Evolutionary conservation across 2,888 invertebrate genomes (phyloP), one percentile per base, ranked within the genome.

Genomic region (Euplexia lucipara): DNA sequence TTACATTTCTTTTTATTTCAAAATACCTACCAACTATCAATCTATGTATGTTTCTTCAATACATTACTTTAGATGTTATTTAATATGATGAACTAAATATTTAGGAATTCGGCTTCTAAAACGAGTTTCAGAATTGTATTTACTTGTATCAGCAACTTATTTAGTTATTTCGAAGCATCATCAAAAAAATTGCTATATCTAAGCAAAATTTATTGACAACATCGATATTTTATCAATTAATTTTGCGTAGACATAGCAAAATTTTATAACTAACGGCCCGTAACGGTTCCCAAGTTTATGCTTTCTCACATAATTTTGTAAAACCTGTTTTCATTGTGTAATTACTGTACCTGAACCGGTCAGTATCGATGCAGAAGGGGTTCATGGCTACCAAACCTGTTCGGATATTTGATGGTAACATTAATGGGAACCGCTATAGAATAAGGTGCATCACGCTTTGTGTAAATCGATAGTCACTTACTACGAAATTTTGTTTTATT

Each of bases 271-370:
- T 78, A 81, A 82, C 79, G 82, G 79, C 70, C 70, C 66, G 72
- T 86, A 84, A 85, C 85, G 81, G 86, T 81, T 74, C 45, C 63
- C 65, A 56, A 61, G 73, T 82, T 75, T 75, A 80, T 83, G 79
- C 80, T 88, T 88, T 88, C 88, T 83, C 88, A 86, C 85, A 81
- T 83, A 84, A 85, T 83, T 83, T 82, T 79, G 44, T 79, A 73
- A 86, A 92, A 91, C 91, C 86, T 73, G 91, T 90, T 88, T 87
- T 83, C 82, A 87, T 88, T 89, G 86, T 88, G 72, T 80, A 81
- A 82, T 83, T 83, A 80, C 81, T 70, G 67, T 83, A 81, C 83
- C 81, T 82, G 76, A 88, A 88, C 87, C 83, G 88, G 85, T 85
- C 82, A 85, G 69, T 64, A 74, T 69, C 75, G 73, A 67, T 69